Evolutionary conservation across 35 echinoderm and acorn worm genomes (phyloP).

Genomic region (Ophiothrix spiculata): DNA sequence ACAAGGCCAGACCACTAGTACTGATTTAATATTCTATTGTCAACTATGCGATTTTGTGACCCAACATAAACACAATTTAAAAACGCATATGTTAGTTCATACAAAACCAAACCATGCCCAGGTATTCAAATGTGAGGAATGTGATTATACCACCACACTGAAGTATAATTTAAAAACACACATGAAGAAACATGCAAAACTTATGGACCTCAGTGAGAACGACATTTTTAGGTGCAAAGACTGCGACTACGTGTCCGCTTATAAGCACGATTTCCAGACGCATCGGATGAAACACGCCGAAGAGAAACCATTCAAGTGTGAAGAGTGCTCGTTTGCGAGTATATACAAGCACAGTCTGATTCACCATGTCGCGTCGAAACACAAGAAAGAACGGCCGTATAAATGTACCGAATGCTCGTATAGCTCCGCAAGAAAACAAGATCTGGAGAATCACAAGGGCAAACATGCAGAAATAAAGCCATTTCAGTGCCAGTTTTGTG

Average conservation of each 20-base stretch:
- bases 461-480: conserved; percentile 48
- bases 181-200: conserved; percentile 63
- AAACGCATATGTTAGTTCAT: conserved; percentile 32
- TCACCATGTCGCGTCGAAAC: conserved; percentile 81
- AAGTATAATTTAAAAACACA: conserved; percentile 86
- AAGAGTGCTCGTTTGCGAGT: conserved; percentile 77
- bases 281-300: conserved; percentile 72
- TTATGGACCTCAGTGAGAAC: conserved; percentile 63
- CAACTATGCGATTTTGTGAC: conserved; percentile 8
- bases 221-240: conserved; percentile 74
- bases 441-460: conserved; percentile 66
- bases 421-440: conserved; percentile 67
- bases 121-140: conserved; percentile 64
- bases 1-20: too few relatives aligned
- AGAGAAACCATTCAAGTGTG: conserved; percentile 73
- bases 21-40: too few relatives aligned
- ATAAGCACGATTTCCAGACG: conserved; percentile 76
- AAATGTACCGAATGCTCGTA: conserved; percentile 70
- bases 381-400: conserved; percentile 65
- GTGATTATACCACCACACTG: conserved; percentile 57
- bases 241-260: conserved; percentile 78
- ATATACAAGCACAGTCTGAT: conserved; percentile 92
- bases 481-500: conserved; percentile 62
- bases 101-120: conserved; percentile 4
- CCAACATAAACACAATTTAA: conserved; percentile 3